Percentiles rank a stretch among this genome's conserved stretches.
These are phyloP conservation scores for Chrosomus eos DNA, from an alignment of 2,797 vertebrate genomes.

Conservation along the genomic window DNA sequence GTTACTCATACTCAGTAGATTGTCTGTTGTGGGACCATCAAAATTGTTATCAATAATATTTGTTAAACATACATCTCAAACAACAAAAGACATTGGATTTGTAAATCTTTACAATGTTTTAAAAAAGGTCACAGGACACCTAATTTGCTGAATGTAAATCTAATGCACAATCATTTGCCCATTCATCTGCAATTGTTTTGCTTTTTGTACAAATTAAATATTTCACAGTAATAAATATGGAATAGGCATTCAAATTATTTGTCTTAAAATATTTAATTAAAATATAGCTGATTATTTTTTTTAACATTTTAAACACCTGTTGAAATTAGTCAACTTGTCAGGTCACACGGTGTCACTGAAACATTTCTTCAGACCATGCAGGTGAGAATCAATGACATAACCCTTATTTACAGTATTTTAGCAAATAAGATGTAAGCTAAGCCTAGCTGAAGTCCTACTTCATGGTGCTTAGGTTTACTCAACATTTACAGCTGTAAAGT, in stretches of 20 bases:
- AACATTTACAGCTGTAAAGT: conserved; percentile 10
- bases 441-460: neutral
- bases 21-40: too few species aligned
- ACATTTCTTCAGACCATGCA: neutral
- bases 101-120: too few species aligned
- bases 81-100: too few species aligned
- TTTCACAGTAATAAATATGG: neutral
- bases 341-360: neutral
- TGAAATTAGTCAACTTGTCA: neutral
- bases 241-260: neutral
- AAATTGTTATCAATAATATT: too few species aligned
- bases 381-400: neutral
- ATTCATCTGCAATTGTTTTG: neutral
- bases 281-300: neutral
- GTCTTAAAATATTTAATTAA: neutral
- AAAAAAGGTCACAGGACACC: too few species aligned
- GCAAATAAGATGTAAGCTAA: neutral
- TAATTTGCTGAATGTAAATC: neutral
- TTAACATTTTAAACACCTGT: neutral
- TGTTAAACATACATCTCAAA: too few species aligned
- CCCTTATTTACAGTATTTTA: neutral
- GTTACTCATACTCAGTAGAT: too few species aligned
- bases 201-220: neutral
- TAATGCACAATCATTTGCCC: neutral
- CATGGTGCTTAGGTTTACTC: neutral